phyloP scores from a whole-genome alignment of 2,797 vertebrate species.

The Huso huso region DNA sequence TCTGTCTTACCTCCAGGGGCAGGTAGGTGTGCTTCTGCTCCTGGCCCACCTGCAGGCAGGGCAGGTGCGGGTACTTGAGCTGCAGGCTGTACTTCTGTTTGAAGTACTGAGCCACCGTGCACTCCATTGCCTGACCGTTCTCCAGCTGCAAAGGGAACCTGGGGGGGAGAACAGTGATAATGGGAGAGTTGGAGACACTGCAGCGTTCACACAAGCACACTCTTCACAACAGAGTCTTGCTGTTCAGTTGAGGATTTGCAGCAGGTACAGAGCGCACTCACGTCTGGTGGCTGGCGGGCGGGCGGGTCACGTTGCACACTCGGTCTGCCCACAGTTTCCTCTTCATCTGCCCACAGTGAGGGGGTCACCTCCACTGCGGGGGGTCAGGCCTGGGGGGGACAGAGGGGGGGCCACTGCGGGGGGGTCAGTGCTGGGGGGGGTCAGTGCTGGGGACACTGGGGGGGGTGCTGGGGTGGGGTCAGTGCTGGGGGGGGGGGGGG shows the following conservation, averaged over 20 bases:
- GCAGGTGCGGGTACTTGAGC: slow-evolving; percentile 95
- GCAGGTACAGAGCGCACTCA: slow-evolving; percentile 46
- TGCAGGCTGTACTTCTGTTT: slow-evolving; percentile 98
- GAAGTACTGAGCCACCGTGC: slow-evolving; percentile 97
- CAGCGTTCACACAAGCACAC: background rate
- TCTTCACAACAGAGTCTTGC: background rate
- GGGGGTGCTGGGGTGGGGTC: too few species aligned
- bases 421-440: too few species aligned
- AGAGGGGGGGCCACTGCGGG: too few species aligned
- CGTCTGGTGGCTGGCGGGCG: slow-evolving; percentile 98
- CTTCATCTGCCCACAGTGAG: slow-evolving; percentile 98
- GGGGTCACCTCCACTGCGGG: slow-evolving; percentile 98
- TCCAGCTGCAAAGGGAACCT: slow-evolving; percentile 96
- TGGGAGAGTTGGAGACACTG: too few species aligned
- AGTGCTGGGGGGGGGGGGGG: too few species aligned
- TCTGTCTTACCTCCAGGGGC: slow-evolving; percentile 84
- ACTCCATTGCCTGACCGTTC: slow-evolving; percentile 97
- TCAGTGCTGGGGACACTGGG: too few species aligned
- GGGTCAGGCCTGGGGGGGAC: too few species aligned
- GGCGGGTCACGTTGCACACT: slow-evolving; percentile 93
- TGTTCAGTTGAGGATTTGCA: background rate
- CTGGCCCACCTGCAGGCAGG: slow-evolving; percentile 95
- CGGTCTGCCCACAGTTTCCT: slow-evolving; percentile 98
- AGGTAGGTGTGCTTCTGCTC: slow-evolving; percentile 98
- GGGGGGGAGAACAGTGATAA: slow-evolving; percentile 25